Evolutionary conservation across 2,888 invertebrate species (phyloP).

Genomic region (Folsomia manolachei): DNA sequence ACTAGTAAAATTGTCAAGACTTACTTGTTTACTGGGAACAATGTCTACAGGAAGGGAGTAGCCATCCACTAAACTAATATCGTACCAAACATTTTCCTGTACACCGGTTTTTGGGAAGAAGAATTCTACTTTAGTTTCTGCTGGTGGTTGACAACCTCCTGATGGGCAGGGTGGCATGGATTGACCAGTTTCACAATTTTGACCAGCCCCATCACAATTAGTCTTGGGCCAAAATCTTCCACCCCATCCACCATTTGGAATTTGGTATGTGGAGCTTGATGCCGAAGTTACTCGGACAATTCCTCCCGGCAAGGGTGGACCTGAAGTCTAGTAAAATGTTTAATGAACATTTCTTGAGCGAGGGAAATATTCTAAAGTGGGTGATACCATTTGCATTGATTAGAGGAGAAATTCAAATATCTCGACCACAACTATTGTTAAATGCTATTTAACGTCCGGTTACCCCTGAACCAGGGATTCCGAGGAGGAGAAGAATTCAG

Average conservation of each 20-base stretch:
- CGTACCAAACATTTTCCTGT: slow-evolving; percentile 57
- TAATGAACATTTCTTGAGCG: too few relatives aligned
- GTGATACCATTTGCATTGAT: slow-evolving; percentile 25
- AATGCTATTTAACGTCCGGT: slow-evolving; percentile 22
- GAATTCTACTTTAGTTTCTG: slow-evolving; percentile 47
- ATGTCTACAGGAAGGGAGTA: slow-evolving; percentile 55
- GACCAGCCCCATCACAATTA: slow-evolving; percentile 31
- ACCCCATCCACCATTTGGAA: slow-evolving; percentile 38
- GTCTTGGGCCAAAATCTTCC: slow-evolving; percentile 43
- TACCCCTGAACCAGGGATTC: too few relatives aligned
- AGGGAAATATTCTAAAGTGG: too few relatives aligned
- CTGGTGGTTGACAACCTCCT: slow-evolving; percentile 42
- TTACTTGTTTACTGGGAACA: slow-evolving; percentile 32
- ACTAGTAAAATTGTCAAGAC: not conserved
- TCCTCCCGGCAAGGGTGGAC: slow-evolving; percentile 25
- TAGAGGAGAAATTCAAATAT: slow-evolving; percentile 32
- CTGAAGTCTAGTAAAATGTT: too few relatives aligned
- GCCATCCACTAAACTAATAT: slow-evolving; percentile 59
- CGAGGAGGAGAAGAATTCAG: too few relatives aligned
- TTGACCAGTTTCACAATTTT: slow-evolving; percentile 38
- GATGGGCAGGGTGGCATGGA: slow-evolving; percentile 34
- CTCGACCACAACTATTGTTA: slow-evolving; percentile 25
- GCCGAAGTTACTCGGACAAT: slow-evolving; percentile 23
- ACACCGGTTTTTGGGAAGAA: slow-evolving; percentile 51
- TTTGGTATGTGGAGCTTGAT: slow-evolving; percentile 28